phyloP scores from a whole-genome alignment of 2,113 vertebrate species.

The Cavia porcellus region DNA sequence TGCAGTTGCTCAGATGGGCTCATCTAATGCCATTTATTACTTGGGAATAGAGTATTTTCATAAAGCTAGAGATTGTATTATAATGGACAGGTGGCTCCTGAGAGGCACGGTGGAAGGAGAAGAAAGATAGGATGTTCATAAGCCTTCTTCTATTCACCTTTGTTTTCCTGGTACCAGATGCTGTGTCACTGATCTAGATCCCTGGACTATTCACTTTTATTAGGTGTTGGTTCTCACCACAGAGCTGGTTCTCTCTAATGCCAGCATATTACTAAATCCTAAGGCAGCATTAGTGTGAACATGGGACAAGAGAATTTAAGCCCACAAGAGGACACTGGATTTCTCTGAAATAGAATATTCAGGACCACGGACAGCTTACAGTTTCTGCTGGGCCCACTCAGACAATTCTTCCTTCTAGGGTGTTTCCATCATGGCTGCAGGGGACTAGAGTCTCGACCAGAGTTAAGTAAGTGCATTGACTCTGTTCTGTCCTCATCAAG shows the following conservation, averaged over 20 bases:
- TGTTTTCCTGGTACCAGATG: too few relatives aligned
- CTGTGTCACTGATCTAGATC: too few relatives aligned
- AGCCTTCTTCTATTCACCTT: background rate
- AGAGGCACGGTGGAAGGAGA: conserved; percentile 20
- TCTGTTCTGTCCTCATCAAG: background rate
- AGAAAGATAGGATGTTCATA: conserved; percentile 15
- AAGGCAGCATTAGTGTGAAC: background rate
- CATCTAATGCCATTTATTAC: conserved; percentile 88
- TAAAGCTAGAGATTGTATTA: conserved; percentile 86
- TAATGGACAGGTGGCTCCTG: conserved; percentile 72
- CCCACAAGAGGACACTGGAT: background rate
- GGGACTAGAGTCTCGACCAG: background rate
- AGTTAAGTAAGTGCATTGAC: background rate
- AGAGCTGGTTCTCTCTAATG: background rate
- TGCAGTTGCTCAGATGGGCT: conserved; percentile 76
- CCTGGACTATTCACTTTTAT: background rate
- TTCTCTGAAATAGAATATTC: background rate
- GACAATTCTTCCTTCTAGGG: background rate
- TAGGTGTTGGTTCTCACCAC: background rate
- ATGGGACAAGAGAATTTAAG: background rate
- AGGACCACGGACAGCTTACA: conserved; percentile 11
- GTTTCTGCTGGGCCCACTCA: accelerated
- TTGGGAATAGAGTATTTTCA: conserved; percentile 84
- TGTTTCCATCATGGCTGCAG: background rate
- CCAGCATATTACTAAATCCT: background rate